Base-by-base conservation (phyloP, 2,113 vertebrate species). In the Perca schrenkii region DNA sequence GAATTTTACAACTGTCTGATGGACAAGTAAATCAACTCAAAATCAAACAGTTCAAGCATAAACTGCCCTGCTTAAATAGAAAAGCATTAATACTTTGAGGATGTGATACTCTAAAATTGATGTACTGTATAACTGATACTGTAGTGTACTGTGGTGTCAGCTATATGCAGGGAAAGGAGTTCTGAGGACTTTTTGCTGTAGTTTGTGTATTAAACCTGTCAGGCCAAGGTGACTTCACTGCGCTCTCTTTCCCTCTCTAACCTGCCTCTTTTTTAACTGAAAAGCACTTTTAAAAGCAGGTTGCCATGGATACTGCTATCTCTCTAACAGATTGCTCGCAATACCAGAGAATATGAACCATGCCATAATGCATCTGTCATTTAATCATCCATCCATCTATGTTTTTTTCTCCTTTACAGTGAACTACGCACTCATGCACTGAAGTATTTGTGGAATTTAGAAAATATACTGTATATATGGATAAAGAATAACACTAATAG, bases 261-360 rank as follows among this genome's bases (percentile, higher is more conserved):
- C 89, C 83, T 84, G 77, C 50, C 79, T 78, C 56, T 28, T 69
- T 80, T 68, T 85, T 50, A 80, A 86, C 80, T 83, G 84, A 90
- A 91, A 88, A 92, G 77, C 85, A 88, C 92, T 90, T 91, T 92
- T 85, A 92, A 92, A 90, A 89, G 84, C 88, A 82, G 52, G 92
- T 94, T 94, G 74, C 90, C 88, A 93, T 94, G 91, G 93, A 87
- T 89, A 94, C 94, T 40, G 61, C 83, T 86, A 84, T 91, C 85
- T 90, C 80, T 87, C 86, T 74, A 82, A 88, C 86, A 88, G 84
- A 89, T 85, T 91, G 85, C 79, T 83, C 90, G 77, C 80, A 83
- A 47, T 79, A 70, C 63, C 58, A 72, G 85, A 83, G 79, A 90
- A 89, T 79, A 85, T 83, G 82, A 87, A 80, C 79, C 64, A 36